Base-by-base conservation (phyloP, 2,888 invertebrate species). In the Melipona beecheii region DNA sequence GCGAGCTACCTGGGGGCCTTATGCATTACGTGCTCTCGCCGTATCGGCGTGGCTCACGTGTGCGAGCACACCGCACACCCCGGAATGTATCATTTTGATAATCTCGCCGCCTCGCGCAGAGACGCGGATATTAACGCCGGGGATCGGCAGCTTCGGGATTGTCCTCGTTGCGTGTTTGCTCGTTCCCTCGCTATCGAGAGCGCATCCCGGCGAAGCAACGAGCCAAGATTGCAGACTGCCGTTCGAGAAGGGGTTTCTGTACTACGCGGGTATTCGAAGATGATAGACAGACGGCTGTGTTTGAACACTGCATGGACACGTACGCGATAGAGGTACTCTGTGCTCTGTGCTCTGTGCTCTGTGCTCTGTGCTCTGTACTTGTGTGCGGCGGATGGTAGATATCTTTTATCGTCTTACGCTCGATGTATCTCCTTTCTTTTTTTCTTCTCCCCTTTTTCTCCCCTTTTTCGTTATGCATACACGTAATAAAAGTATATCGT, bases 11-110 rank as follows among this genome's bases (percentile, higher is more conserved):
- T 27, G 65, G 27, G 27, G 69, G 78, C 58, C 78, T 68, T 72
- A 62, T 72, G 78, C 84, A 73, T 79, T 84, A 84, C 78, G 75
- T 84, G 84, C 75, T 68, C 24, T 4, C 43, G 31, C 49, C 49
- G 60, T 74, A 83, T 60, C 84, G 69, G 52, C 75, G 50, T 62
- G 65, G 66, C 56, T 78, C 84, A 69, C 76, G 72, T 69, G 66
- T 69, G 15, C 64, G 68, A 4, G 43, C 24, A 11, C 43, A 49
- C 24, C 65, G 74, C 80, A 27, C 70, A 27, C 70, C 15, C 27
- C 60, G 69, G 83, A 74, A 83, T 83, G 65, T 70, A 84, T 83
- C 78, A 78, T 84, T 83, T 78, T 78, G 83, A 84, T 84, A 84
- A 84, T 83, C 84, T 83, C 76, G 69, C 31, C 76, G 69, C 31